A percentile compares a stretch with the other conserved stretches of the same genome.
These are phyloP conservation scores for Eilema depressum DNA, from an alignment of 2,888 invertebrate species.

Conservation along the genomic window DNA sequence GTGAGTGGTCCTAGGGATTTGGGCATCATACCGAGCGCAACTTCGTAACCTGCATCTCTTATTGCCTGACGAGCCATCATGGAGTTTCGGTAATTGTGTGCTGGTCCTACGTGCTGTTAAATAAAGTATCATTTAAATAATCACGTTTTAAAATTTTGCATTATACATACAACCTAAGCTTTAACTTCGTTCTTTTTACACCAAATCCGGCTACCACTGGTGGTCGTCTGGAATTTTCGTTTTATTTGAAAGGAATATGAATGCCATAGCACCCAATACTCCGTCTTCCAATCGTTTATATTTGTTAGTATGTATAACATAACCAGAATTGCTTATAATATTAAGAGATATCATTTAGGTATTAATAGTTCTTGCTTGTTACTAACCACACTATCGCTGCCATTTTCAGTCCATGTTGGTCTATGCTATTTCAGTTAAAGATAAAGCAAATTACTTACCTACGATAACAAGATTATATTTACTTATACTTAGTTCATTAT, in stretches of 20 bases:
- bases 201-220: no score
- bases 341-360: no score
- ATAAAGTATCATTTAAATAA: background rate
- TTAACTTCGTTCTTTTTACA: background rate
- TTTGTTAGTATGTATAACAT: no score
- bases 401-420: conserved; percentile 13
- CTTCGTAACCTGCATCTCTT: conserved; percentile 99
- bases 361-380: conserved; percentile 11
- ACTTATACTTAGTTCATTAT: background rate
- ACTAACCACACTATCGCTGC: conserved; percentile 14
- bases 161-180: no score
- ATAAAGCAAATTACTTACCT: conserved; percentile 10
- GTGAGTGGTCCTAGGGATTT: conserved; percentile 98
- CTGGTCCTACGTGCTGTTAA: conserved; percentile 96
- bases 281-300: no score
- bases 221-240: no score
- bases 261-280: no score
- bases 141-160: no score
- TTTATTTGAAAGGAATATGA: no score
- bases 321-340: no score
- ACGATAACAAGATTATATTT: conserved; percentile 7
- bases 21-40: conserved; percentile 98
- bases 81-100: conserved; percentile 99
- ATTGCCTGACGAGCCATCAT: conserved; percentile 99
- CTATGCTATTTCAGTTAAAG: conserved; percentile 4